Evolutionary conservation across 2,888 invertebrate genomes (phyloP), one percentile per base, ranked within the genome.

Genomic region (Crossocerus cetratus): DNA sequence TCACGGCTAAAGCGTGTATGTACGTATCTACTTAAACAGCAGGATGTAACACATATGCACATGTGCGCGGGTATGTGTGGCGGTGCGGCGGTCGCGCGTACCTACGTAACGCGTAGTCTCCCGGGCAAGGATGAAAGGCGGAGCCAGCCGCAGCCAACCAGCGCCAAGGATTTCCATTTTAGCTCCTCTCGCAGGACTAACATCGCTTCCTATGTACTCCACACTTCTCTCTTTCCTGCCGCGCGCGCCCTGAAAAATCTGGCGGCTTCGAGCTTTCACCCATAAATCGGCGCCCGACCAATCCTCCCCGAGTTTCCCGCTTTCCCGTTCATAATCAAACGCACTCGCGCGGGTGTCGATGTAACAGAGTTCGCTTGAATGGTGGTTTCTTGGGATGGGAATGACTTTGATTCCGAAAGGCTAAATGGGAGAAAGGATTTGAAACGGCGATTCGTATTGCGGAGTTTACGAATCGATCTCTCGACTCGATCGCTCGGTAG

Each of bases 111-210:
- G 63, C 72, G 68, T 69, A 66, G 77, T 69, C 32, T 32, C 64
- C 60, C 69, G 77, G 73, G 79, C 69, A 77, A 80, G 79, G 77
- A 80, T 73, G 79, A 81, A 83, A 86, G 88, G 88, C 88, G 88
- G 88, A 83, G 88, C 85, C 83, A 81, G 76, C 72, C 67, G 44
- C 78, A 83, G 81, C 88, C 88, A 88, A 88, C 87, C 88, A 87
- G 85, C 84, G 78, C 78, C 80, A 76, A 58, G 81, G 80, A 82
- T 86, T 84, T 82, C 81, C 80, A 78, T 68, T 74, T 81, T 77
- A 74, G 73, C 81, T 74, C 68, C 79, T 79, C 77, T 75, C 75
- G 77, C 72, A 68, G 72, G 74, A 70, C 77, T 71, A 78, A 56
- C 65, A 53, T 72, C 63, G 73, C 72, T 66, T 67, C 58, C 80